Evolutionary conservation across 2,797 vertebrate species (phyloP).

Genomic region (Neopelma chrysocephalum): DNA sequence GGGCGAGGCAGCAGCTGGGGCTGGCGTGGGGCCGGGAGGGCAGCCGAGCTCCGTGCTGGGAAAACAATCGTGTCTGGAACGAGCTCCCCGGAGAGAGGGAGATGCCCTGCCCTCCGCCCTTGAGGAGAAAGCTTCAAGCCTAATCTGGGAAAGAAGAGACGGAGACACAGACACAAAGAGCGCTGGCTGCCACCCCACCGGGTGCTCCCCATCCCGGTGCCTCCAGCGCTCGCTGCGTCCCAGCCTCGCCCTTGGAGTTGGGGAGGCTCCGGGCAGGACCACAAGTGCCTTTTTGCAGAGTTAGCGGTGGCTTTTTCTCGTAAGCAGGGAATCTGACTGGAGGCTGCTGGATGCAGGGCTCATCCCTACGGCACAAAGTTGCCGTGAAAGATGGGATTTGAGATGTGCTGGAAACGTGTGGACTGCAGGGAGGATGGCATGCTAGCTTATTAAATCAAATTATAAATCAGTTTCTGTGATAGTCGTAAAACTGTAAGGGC

Average conservation of each 20-base stretch:
- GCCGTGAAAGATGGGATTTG: background rate
- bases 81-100: background rate
- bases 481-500: background rate
- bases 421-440: background rate
- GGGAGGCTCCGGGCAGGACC: background rate
- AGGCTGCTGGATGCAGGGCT: fast-evolving
- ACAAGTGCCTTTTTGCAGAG: background rate
- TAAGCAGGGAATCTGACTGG: background rate
- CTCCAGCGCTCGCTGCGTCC: background rate
- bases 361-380: fast-evolving
- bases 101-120: background rate
- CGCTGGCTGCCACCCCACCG: fast-evolving
- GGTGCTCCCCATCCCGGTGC: background rate
- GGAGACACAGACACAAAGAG: background rate
- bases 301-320: background rate
- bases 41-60: background rate
- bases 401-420: background rate
- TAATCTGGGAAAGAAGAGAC: background rate
- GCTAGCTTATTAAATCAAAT: background rate
- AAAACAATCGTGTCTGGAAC: background rate
- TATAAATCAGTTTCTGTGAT: background rate
- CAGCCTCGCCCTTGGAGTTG: background rate
- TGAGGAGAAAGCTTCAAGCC: background rate
- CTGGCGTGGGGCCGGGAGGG: background rate
- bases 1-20: conserved; percentile 28